Evolutionary conservation across 2,888 invertebrate genomes (phyloP).

Genomic region (Campaea margaritaria): DNA sequence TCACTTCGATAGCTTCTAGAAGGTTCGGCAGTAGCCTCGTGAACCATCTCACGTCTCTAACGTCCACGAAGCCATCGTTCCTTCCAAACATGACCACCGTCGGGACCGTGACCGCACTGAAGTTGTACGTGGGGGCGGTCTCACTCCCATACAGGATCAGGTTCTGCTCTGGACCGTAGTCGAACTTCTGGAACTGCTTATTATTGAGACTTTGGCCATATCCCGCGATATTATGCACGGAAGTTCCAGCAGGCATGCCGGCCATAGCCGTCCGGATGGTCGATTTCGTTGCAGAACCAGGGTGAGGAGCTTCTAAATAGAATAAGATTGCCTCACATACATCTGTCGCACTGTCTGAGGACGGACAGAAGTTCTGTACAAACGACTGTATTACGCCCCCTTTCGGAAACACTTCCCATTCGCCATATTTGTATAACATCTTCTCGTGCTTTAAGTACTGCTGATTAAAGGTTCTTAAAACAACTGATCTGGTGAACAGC

Average conservation of each 20-base stretch:
- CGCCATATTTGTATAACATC: constrained; percentile 42
- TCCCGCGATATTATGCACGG: constrained; percentile 59
- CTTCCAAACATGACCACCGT: constrained; percentile 62
- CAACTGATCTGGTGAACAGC: constrained; percentile 67
- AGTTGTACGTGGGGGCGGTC: constrained; percentile 59
- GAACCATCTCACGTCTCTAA: constrained; percentile 83
- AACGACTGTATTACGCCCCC: constrained; percentile 56
- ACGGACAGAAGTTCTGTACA: constrained; percentile 56
- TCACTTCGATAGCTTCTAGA: constrained; percentile 81
- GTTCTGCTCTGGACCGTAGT: constrained; percentile 62
- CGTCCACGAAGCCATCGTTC: constrained; percentile 85
- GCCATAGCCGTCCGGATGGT: constrained; percentile 50
- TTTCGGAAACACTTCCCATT: constrained; percentile 57
- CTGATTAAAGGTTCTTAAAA: constrained; percentile 43
- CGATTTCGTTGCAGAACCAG: constrained; percentile 56
- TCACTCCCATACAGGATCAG: constrained; percentile 55
- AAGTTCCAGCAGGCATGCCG: constrained; percentile 66
- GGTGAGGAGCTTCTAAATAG: constrained; percentile 48
- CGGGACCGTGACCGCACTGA: constrained; percentile 58
- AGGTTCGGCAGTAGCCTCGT: constrained; percentile 83
- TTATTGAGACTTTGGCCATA: constrained; percentile 60
- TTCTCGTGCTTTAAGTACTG: constrained; percentile 42
- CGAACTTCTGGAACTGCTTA: constrained; percentile 58
- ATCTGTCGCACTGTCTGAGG: constrained; percentile 43
- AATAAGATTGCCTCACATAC: constrained; percentile 55